A percentile compares a stretch with the other conserved stretches of the same genome.
Conservation (phyloP, 2,113 vertebrate species). For the Centropus unirufus region DNA sequence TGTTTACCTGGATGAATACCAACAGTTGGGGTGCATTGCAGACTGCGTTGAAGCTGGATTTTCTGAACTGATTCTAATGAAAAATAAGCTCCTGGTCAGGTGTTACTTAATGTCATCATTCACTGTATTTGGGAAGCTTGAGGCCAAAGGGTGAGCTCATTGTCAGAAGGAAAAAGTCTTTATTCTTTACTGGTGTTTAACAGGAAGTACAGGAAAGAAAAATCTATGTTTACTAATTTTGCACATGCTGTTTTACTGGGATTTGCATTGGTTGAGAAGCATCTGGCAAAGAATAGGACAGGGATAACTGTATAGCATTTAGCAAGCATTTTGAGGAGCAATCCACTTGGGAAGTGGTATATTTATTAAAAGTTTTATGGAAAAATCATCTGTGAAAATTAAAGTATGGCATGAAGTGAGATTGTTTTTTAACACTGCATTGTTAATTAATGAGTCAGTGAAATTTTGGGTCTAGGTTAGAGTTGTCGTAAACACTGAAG, state of each 20-base stretch:
- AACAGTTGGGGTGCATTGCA: too few species aligned
- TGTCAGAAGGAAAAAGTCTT: not conserved
- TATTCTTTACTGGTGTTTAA: not conserved
- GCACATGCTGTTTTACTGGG: not conserved
- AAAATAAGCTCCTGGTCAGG: not conserved
- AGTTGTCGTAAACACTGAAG: not conserved
- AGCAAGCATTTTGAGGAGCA: not conserved
- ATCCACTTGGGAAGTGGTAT: not conserved
- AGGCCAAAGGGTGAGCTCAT: not conserved
- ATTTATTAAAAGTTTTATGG: not conserved
- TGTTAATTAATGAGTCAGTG: not conserved
- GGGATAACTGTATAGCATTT: not conserved
- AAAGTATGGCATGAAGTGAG: not conserved
- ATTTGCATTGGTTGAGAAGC: not conserved
- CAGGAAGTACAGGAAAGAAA: not conserved
- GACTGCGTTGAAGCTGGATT: not conserved
- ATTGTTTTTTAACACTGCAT: accelerated
- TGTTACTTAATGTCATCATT: not conserved
- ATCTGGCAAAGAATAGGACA: not conserved
- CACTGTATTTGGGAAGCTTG: not conserved
- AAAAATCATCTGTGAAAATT: not conserved
- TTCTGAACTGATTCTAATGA: not conserved
- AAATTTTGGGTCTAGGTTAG: not conserved
- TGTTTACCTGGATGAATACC: not conserved
- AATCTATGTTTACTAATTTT: not conserved